Evolutionary conservation across 2,797 vertebrate species (phyloP), one percentile per base, ranked within the genome.

Genomic region (Gadopsis bispinosus): DNA sequence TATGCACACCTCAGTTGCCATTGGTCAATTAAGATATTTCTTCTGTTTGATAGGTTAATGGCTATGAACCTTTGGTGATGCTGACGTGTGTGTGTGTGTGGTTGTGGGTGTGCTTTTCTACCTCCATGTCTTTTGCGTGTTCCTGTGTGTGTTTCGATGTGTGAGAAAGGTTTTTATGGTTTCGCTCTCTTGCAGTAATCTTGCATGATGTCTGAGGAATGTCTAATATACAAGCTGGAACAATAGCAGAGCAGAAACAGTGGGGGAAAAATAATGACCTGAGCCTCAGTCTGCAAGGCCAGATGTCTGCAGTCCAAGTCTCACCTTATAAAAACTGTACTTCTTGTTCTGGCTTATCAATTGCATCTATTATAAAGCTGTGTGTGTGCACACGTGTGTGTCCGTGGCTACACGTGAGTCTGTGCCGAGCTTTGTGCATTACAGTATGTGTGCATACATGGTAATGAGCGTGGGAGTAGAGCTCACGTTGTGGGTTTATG

Each of bases 301-400:
- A 93, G 83, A 93, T 92, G 86, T 90, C 88, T 90, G 64, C 80
- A 79, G 83, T 92, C 89, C 87, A 92, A 89, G 84, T 91, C 83
- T 83, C 91, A 90, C 87, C 85, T 93, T 89, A 75, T 93, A 92
- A 93, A 94, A 91, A 76, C 75, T 73, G 66, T 79, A 84, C 83
- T 91, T 81, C 74, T 86, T 83, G 75, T 90, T 84, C 87, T 90
- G 72, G 87, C 86, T 88, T 88, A 91, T 90, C 88, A 83, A 83
- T 75, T 67, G 45, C 84, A 87, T 86, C 71, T 69, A 84, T 89
- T 87, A 87, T 79, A 65, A 70, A 86, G 65, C 63, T 68, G 35
- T 50, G 78, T 29, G 62, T 37, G 43, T 26, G 26, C 26, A 26
- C 29, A 11, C 65, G 58, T 69, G 48, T 35, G 67, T 69, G 64